phyloP scores from a whole-genome alignment of 2,797 vertebrate species.

The Malacoctenus gilli region DNA sequence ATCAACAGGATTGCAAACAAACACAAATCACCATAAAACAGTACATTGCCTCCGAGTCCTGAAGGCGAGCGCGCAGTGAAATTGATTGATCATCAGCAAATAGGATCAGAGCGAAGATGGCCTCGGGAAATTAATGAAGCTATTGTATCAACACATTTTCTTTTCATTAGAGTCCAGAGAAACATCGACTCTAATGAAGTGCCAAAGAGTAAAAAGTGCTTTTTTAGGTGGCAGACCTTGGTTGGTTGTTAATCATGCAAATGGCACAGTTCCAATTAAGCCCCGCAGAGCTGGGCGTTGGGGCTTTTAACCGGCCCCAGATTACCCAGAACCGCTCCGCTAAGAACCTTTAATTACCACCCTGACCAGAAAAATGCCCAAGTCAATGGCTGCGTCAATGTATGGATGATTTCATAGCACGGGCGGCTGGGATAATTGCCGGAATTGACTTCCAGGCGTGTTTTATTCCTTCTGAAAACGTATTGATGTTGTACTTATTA shows the following conservation, averaged over 20 bases:
- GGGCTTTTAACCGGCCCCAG: slow-evolving; percentile 70
- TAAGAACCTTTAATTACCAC: slow-evolving; percentile 72
- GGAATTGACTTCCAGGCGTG: slow-evolving; percentile 42
- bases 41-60: slow-evolving; percentile 54
- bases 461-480: slow-evolving; percentile 23
- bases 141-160: slow-evolving; percentile 75
- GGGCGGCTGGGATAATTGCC: slow-evolving; percentile 48
- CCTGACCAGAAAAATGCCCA: slow-evolving; percentile 43
- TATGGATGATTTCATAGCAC: slow-evolving; percentile 57
- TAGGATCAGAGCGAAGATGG: slow-evolving; percentile 66
- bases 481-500: slow-evolving; percentile 21
- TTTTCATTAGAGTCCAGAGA: slow-evolving; percentile 73
- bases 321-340: slow-evolving; percentile 66
- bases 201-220: slow-evolving; percentile 64
- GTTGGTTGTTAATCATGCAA: slow-evolving; percentile 75
- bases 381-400: slow-evolving; percentile 66
- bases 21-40: slow-evolving; percentile 67
- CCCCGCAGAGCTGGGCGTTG: slow-evolving; percentile 51
- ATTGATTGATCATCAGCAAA: slow-evolving; percentile 68
- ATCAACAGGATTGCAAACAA: slow-evolving; percentile 67
- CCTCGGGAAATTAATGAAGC: slow-evolving; percentile 68
- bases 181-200: slow-evolving; percentile 69
- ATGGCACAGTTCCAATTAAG: slow-evolving; percentile 73
- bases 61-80: slow-evolving; percentile 58
- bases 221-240: slow-evolving; percentile 65